Evolutionary conservation across 2,113 vertebrate genomes (phyloP), one percentile per base, ranked within the genome.

Genomic region (Ornithorhynchus anatinus): DNA sequence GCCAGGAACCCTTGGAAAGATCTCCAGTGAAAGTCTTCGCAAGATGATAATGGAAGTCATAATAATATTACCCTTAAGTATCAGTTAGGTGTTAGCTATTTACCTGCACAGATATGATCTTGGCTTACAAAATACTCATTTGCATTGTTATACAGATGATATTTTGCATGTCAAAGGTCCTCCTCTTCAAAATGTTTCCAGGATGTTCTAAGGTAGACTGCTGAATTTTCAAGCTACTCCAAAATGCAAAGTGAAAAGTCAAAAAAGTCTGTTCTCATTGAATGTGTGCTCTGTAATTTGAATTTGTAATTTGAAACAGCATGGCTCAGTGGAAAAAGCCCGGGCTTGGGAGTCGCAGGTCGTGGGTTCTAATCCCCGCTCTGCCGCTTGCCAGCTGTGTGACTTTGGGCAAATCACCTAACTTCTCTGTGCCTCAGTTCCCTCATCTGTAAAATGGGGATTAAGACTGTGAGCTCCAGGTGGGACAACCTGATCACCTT

Each of bases 11-110:
- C 77, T 89, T 79, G 69, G 61, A 80, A 80, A 7, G 61, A 43
- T 78, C 81, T 87, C 63, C 72, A 12, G 86, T 52, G 85, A 88
- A 87, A 59, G 84, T 81, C 56, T 3, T 1, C 42, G 42, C 82
- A 79, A 75, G 67, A 81, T 75, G 67, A 75, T 81, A 84, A 75
- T 40, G 22, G 57, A 38, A 88, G 29, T 47, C 36, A 72, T 83
- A 23, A 43, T 78, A 72, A 72, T 81, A 82, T 42, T 84, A 65
- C 71, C 80, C 79, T 54, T 73, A 76, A 78, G 54, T 61, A 69
- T 54, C 56, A 73, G 27, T 77, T 77, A 69, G 59, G 57, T 84
- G 85, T 86, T 59, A 79, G 63, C 54, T 84, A 19, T 77, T 90
- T 77, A 39, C 86, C 86, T 86, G 64, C 61, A 50, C 65, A 66